Base-by-base conservation (phyloP, 2,113 vertebrate species). In the Elaphurus davidianus region DNA sequence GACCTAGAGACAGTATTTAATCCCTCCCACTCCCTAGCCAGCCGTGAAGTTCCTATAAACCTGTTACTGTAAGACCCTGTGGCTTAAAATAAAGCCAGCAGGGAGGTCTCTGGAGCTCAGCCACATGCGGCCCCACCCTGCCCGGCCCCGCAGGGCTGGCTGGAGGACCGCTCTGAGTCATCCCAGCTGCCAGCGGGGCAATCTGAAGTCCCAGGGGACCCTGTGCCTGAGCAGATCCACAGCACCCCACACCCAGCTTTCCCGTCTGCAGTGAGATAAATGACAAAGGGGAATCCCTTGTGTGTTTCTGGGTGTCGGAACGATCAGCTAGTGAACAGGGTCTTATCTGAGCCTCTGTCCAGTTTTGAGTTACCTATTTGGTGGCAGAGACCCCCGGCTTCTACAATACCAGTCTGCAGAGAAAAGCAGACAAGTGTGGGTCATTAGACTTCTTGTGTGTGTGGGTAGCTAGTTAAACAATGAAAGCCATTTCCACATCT, bases 71-170 rank as follows among this genome's bases (percentile, higher is more conserved):
- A 84, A 94, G 55, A 86, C 33, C 8, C 91, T 15, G 54, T 23
- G 1, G 50, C 59, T 98, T 97, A 98, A 98, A 98, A 98, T 95
- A 98, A 95, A 90, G 27, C 40, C 2, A 3, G 36, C 15, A 19
- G 9, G 78, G 64, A 71, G 30, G 59, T 36, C n/a, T 84, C 76
- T 71, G 60, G 67, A 5, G 28, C 52, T 87, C 64, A 17, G 25
- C 52, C 25, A 47, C 19, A 0, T 25, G 0, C 4, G 3, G 57
- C 91, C 94, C 78, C 95, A 43, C 90, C 95, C 96, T 23, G 71
- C 50, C 54, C 8, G 28, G 79, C 94, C 91, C 45, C 0, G 21
- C 45, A 3, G 1, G 15, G 79, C 3, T 54, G 97, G 52, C 97
- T 16, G 11, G 64, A 83, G 81, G 95, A 45, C 57, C 1, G 5